Base-by-base conservation (phyloP, 2,113 vertebrate genomes). In the Mesocricetus auratus region DNA sequence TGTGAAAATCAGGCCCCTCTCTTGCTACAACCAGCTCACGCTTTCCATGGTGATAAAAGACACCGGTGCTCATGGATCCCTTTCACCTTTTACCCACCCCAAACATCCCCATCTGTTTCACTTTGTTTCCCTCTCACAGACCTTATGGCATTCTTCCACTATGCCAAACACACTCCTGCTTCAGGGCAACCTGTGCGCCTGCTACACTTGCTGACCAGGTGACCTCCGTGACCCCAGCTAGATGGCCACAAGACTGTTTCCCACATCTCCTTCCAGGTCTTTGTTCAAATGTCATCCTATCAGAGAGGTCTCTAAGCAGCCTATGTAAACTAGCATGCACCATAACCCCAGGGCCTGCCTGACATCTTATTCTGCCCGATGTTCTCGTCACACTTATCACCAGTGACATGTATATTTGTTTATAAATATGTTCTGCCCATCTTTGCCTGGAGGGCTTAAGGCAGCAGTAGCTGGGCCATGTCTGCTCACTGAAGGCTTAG, bases 361-460 rank as follows among this genome's bases (percentile, higher is more conserved):
- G 11, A 68, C 71, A 36, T 82, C 36, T 85, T 87, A 45, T 71
- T 53, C 36, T 56, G 50, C 50, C 42, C 31, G 13, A n/a, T 73
- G 66, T 69, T 45, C 62, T 56, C 1, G 3, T 56, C 62, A 45
- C 22, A 77, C 24, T 45, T n/a, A 77, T 50, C 29, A 53, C 29
- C 56, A 93, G 29, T 39, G 29, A 50, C 36, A 77, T 66, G 15
- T 56, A 17, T 87, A 74, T 82, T 82, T 87, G 68, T 82, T 82
- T 92, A 69, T 42, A 42, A 60, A 45, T 75, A 71, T 45, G 45
- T 56, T 92, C 78, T 94, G 42, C 19, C 47, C 85, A 39, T 90
- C 79, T 75, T 69, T 42, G 86, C 26, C 26, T 81, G 53, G 60
- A 22, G 66, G 7, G n/a, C 39, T 50, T 47, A 26, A 66, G 33